Conservation (phyloP, 64 coral and sea anemone genomes). For the Astreopora myriophthalma region DNA sequence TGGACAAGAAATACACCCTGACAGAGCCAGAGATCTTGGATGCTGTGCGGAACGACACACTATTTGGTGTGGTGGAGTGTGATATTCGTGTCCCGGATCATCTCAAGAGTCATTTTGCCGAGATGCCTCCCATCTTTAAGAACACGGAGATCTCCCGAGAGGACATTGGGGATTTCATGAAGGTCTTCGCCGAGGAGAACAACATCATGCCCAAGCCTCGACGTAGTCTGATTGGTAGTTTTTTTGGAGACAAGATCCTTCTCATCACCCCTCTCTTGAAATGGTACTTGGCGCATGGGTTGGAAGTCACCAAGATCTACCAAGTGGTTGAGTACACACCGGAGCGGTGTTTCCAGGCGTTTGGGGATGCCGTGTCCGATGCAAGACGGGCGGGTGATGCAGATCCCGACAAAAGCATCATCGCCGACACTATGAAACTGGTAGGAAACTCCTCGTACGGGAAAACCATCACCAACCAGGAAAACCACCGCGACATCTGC, state of each 20-base stretch:
- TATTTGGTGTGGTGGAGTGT: slow-evolving; percentile 16
- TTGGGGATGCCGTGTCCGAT: slow-evolving; percentile 57
- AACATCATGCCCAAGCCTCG: slow-evolving; percentile 11
- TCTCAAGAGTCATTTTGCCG: neutral
- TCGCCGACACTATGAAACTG: slow-evolving; percentile 52
- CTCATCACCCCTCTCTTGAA: slow-evolving; percentile 18
- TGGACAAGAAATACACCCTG: neutral
- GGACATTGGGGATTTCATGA: slow-evolving; percentile 56
- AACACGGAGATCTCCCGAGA: slow-evolving; percentile 55
- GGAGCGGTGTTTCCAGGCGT: slow-evolving; percentile 15
- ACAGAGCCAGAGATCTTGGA: neutral
- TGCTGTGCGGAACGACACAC: neutral
- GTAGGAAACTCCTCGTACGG: neutral
- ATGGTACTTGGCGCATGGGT: slow-evolving; percentile 55
- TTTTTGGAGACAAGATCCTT: slow-evolving; percentile 40
- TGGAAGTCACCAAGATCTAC: slow-evolving; percentile 25
- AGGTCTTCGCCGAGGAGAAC: neutral
- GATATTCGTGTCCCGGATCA: slow-evolving; percentile 5
- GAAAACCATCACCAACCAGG: slow-evolving; percentile 32
- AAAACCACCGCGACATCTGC: neutral
- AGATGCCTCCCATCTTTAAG: slow-evolving; percentile 69
- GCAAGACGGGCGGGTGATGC: slow-evolving; percentile 37
- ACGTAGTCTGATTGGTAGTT: slow-evolving; percentile 55
- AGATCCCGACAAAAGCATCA: slow-evolving; percentile 3
- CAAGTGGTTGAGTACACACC: slow-evolving; percentile 52